Evolutionary conservation across 2,797 vertebrate genomes (phyloP).

Genomic region (Dallia pectoralis): DNA sequence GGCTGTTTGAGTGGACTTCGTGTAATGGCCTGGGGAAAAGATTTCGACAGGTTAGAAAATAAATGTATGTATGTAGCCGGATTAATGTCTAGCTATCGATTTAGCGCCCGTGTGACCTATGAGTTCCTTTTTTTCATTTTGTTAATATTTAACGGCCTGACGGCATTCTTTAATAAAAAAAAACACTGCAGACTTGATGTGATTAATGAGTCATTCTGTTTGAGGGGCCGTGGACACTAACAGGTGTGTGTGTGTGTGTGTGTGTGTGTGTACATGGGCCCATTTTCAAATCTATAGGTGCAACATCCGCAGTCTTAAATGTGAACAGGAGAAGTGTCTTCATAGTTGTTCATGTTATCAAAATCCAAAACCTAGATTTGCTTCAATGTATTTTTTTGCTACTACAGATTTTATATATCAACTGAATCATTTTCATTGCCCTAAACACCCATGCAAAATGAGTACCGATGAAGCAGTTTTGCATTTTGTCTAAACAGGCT

Average conservation of each 20-base stretch:
- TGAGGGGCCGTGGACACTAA: slow-evolving; percentile 24
- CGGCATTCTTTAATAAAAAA: slow-evolving; percentile 55
- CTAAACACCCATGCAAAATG: too few species aligned
- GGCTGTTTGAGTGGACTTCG: slow-evolving; percentile 30
- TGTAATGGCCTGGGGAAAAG: slow-evolving; percentile 25
- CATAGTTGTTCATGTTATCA: too few species aligned
- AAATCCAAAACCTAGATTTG: too few species aligned
- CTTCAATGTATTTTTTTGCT: too few species aligned
- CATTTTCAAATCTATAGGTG: not conserved
- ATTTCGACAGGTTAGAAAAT: slow-evolving; percentile 12
- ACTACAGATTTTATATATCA: too few species aligned
- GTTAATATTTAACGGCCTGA: slow-evolving; percentile 58
- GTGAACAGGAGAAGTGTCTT: too few species aligned
- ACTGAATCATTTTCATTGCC: too few species aligned
- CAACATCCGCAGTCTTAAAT: too few species aligned
- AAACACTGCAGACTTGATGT: slow-evolving; percentile 36
- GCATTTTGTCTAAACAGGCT: too few species aligned
- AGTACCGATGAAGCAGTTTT: too few species aligned
- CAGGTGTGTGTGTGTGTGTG: slow-evolving; percentile 19
- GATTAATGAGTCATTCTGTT: slow-evolving; percentile 16
- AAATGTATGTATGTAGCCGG: slow-evolving; percentile 5
- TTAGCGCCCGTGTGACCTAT: slow-evolving; percentile 20
- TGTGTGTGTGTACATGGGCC: not conserved
- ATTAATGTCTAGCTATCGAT: slow-evolving; percentile 12
- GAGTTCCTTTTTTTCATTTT: slow-evolving; percentile 40